These are phyloP conservation scores for Lamellibrachia columna DNA, from an alignment of 2,888 invertebrate genomes.

Conservation along the genomic window DNA sequence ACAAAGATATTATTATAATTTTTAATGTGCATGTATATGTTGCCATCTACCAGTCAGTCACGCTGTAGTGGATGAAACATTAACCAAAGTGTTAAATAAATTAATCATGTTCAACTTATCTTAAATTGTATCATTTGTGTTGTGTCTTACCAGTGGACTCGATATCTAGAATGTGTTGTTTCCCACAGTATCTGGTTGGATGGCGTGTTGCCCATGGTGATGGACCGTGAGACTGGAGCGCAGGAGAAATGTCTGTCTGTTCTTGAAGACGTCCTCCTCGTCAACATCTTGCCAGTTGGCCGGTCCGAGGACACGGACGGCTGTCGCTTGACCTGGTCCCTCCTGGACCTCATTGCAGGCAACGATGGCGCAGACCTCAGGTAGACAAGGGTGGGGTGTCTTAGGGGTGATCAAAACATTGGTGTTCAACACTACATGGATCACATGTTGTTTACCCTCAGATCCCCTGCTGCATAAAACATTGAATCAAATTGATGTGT, in stretches of 20 bases:
- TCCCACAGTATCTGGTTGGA: slow-evolving; percentile 56
- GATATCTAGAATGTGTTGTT: not conserved
- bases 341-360: slow-evolving; percentile 69
- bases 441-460: no score
- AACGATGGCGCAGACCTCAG: slow-evolving; percentile 31
- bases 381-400: not conserved
- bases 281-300: slow-evolving; percentile 46
- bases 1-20: no score
- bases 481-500: no score
- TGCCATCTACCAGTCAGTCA: no score
- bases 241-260: slow-evolving; percentile 68
- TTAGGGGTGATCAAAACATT: no score
- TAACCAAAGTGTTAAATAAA: no score
- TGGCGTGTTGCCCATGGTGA: slow-evolving; percentile 70
- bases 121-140: no score
- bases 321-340: slow-evolving; percentile 70
- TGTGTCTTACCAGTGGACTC: no score
- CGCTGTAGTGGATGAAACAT: no score
- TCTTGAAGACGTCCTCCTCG: slow-evolving; percentile 56
- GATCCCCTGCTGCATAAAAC: not conserved
- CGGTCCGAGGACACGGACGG: not conserved
- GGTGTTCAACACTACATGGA: no score
- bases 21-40: no score
- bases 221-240: slow-evolving; percentile 69
- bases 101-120: no score